These are phyloP conservation scores for Entomobrya multifasciata DNA, from an alignment of 2,888 invertebrate genomes.

Conservation along the genomic window DNA sequence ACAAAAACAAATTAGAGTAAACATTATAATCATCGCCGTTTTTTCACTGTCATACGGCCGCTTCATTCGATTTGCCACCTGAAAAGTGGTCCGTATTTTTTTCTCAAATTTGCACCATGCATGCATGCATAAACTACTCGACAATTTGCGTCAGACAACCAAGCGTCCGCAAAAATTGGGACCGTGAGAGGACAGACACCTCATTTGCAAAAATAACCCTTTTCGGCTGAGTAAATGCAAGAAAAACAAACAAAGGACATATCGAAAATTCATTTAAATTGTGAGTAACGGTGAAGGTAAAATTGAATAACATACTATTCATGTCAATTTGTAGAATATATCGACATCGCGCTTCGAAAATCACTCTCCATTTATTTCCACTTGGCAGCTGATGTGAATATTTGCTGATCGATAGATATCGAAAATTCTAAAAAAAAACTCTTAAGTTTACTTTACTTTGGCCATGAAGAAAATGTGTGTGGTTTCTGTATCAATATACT, in stretches of 20 bases:
- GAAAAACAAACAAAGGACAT: constrained; percentile 46
- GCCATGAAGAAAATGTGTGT: neutral
- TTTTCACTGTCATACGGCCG: neutral
- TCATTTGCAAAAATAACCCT: constrained; percentile 38
- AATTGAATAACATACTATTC: constrained; percentile 36
- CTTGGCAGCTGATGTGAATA: neutral
- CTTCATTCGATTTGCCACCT: neutral
- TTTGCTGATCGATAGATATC: constrained; percentile 9
- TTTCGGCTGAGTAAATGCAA: neutral
- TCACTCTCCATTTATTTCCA: neutral
- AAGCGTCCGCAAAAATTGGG: constrained; percentile 18
- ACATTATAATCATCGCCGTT: constrained; percentile 26
- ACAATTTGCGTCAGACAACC: constrained; percentile 49
- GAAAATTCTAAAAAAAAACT: neutral
- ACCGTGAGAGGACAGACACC: constrained; percentile 36
- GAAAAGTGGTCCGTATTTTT: neutral
- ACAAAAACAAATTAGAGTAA: constrained; percentile 50
- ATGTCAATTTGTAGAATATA: constrained; percentile 28
- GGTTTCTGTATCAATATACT: neutral
- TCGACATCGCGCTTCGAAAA: neutral
- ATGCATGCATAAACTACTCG: neutral
- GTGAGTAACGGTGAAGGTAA: neutral
- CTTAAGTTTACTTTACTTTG: constrained; percentile 12
- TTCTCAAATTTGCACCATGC: neutral
- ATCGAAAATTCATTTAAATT: constrained; percentile 36